Evolutionary conservation across 2,113 vertebrate species (phyloP).

Genomic region (Phylloscopus trochiloides): DNA sequence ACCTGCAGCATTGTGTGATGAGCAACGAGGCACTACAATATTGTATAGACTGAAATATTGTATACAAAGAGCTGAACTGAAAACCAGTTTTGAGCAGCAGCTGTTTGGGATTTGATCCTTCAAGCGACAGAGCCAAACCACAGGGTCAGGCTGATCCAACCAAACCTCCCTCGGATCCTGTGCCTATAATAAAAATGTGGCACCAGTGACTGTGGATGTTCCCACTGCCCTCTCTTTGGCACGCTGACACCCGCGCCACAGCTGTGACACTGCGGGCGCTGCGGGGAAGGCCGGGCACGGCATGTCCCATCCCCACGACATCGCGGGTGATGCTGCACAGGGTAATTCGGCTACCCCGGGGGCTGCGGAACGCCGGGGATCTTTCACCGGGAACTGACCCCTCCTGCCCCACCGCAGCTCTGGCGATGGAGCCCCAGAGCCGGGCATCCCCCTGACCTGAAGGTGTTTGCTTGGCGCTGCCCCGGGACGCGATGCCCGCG

Average conservation of each 20-base stretch:
- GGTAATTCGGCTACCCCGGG: accelerated
- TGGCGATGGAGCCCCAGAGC: not conserved
- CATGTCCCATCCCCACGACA: accelerated
- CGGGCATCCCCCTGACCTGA: not conserved
- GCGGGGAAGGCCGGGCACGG: accelerated
- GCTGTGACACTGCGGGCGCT: not conserved
- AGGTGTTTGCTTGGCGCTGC: not conserved
- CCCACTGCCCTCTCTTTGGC: not conserved
- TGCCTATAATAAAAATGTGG: accelerated
- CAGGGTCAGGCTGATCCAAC: not conserved
- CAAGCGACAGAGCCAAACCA: not conserved
- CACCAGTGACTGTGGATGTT: accelerated
- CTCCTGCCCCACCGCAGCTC: not conserved
- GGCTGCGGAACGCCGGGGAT: not conserved
- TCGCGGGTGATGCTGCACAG: not conserved
- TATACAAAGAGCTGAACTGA: not conserved
- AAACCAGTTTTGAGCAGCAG: not conserved
- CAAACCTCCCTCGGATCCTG: not conserved
- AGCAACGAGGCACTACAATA: accelerated
- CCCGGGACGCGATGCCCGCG: not conserved
- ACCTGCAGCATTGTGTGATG: accelerated
- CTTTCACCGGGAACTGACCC: not conserved
- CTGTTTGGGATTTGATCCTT: not conserved
- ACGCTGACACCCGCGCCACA: not conserved
- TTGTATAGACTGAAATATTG: not conserved